Conservation (phyloP, 2,113 vertebrate genomes). For the Opisthocomus hoazin region DNA sequence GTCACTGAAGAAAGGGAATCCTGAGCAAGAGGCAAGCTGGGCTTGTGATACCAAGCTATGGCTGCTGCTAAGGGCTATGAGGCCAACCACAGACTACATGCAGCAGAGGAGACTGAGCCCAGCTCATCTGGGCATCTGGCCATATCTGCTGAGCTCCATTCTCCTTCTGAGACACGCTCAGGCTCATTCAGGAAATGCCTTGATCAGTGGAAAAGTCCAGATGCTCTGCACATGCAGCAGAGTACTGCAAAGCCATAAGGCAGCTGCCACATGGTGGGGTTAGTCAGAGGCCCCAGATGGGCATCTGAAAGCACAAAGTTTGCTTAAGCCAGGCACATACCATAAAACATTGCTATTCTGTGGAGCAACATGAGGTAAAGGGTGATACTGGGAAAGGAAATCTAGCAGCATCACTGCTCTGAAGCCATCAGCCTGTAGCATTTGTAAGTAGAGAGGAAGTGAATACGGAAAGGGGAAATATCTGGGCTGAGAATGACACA, state of each 20-base stretch:
- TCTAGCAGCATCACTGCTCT: background rate
- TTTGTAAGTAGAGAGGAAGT: background rate
- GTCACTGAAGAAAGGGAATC: background rate
- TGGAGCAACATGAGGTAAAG: background rate
- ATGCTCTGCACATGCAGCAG: constrained; percentile 16
- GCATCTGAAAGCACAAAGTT: background rate
- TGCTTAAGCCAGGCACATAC: background rate
- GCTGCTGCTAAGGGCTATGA: background rate
- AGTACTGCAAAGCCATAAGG: background rate
- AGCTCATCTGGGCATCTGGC: background rate
- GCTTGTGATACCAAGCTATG: background rate
- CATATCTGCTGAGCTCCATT: background rate
- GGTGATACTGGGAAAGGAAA: background rate
- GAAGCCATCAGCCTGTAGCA: background rate
- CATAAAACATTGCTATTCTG: background rate
- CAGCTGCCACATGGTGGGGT: background rate
- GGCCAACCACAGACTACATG: accelerated
- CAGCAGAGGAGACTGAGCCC: background rate
- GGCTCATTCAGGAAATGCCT: constrained; percentile 7
- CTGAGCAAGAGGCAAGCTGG: background rate
- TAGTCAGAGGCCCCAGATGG: background rate
- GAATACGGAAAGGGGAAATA: background rate
- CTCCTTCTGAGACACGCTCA: background rate
- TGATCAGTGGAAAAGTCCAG: background rate
- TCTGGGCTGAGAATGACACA: background rate